Evolutionary conservation across 1,140 invertebrate genomes (phyloP).

Genomic region (Cepaea nemoralis): DNA sequence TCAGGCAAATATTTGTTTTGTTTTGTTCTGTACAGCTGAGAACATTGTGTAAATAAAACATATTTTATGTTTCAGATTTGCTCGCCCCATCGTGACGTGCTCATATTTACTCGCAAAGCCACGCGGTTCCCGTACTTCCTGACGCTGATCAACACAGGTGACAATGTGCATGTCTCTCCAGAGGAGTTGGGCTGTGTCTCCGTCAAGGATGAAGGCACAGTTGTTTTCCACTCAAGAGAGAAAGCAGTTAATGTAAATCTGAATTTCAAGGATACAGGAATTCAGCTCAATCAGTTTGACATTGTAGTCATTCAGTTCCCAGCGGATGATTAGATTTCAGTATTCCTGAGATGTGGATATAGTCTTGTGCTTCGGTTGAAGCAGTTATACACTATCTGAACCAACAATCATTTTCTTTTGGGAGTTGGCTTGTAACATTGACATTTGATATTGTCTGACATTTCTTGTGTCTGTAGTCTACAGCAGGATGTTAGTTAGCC

Average conservation of each 20-base stretch:
- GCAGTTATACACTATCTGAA: no score
- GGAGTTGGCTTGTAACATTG: no score
- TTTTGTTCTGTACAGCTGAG: no score
- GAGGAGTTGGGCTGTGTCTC: constrained; percentile 36
- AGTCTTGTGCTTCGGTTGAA: no score
- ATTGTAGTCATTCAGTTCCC: constrained; percentile 7
- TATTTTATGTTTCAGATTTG: constrained; percentile 44
- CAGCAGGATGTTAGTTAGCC: no score
- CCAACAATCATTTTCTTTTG: no score
- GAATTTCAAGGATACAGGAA: not conserved
- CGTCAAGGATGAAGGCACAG: constrained; percentile 42
- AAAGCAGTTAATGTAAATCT: not conserved
- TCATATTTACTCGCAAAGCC: constrained; percentile 66
- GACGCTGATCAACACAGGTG: constrained; percentile 64
- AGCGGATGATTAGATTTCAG: not conserved
- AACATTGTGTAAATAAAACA: no score
- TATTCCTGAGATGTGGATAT: not conserved
- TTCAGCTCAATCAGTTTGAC: not conserved
- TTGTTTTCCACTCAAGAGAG: constrained; percentile 55
- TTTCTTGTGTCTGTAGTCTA: no score
- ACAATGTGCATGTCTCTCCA: constrained; percentile 10
- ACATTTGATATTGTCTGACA: no score
- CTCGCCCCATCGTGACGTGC: constrained; percentile 48
- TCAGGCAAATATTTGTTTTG: no score
- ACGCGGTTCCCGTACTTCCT: constrained; percentile 64